Evolutionary conservation across 2,797 vertebrate species (phyloP), one percentile per base, ranked within the genome.

Genomic region (Psittacula echo): DNA sequence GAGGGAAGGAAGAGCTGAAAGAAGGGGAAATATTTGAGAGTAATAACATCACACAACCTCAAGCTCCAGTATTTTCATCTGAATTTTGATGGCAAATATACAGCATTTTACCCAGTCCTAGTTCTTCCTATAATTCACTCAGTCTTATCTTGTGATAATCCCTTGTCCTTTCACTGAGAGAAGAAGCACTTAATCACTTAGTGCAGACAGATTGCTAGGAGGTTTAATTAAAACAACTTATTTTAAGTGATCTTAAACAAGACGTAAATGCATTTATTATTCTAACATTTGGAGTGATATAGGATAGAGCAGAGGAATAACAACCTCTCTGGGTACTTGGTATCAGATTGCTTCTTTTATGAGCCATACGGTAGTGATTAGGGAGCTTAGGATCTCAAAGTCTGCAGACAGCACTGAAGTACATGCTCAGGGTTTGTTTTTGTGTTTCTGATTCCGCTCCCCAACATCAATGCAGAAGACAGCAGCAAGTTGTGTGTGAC

Each of bases 281-380:
- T 94, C 89, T 94, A 92, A 82, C 85, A 62, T 95, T 96, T 82
- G 72, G 85, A 94, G 88, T 48, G 70, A 86, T 70, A 85, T 66
- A 93, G 93, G 85, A 82, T 58, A 91, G 80, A 95, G 87, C 8
- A 0, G 67, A 97, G 85, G 80, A 96, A 96, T 89, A 95, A 90
- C 92, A 95, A 80, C 94, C 81, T 67, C 76, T 66, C 75, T 86
- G n/a, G 79, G 93, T 92, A 34, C 94, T 93, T 32, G 79, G 93
- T 80, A 82, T 95, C 93, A 7, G 77, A 74, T 95, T 96, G 91
- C 95, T 92, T 45, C 90, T 96, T 97, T 97, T 95, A 96, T 91
- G 94, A 95, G 93, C 89, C 97, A 97, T 97, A 83, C 85, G 96
- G 95, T 96, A 94, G 87, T 95, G 82, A 97, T 97, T 96, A 97